These are phyloP conservation scores for Stictonetta naevosa DNA, from an alignment of 2,113 vertebrate species.

Conservation along the genomic window DNA sequence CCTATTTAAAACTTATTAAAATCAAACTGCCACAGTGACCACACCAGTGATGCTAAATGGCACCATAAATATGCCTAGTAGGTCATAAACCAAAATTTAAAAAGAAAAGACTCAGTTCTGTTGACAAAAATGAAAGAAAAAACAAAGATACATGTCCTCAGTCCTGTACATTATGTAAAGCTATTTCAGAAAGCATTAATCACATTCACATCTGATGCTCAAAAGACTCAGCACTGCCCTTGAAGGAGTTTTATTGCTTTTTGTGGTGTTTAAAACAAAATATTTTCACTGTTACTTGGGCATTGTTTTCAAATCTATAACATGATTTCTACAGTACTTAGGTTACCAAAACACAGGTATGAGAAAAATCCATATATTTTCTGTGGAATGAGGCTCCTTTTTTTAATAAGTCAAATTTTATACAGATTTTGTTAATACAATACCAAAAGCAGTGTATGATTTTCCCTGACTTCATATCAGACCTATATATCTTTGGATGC, in stretches of 20 bases:
- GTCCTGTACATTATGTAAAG: not conserved
- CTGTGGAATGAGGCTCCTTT: not conserved
- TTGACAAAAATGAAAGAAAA: not conserved
- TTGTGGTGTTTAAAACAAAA: not conserved
- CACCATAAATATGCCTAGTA: not conserved
- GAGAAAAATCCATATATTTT: not conserved
- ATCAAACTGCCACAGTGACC: not conserved
- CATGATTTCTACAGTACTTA: not conserved
- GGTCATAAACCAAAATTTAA: not conserved
- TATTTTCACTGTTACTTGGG: not conserved
- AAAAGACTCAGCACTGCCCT: not conserved
- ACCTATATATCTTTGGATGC: not conserved
- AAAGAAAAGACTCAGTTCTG: not conserved
- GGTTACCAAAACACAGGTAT: not conserved
- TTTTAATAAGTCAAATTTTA: not conserved
- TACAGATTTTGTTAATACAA: not conserved
- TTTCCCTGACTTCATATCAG: not conserved
- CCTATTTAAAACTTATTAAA: not conserved
- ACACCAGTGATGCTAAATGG: not conserved
- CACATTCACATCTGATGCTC: not conserved
- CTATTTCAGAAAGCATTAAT: slow-evolving; percentile 4
- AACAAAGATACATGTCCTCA: fast-evolving
- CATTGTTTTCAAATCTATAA: not conserved
- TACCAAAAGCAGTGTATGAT: not conserved
- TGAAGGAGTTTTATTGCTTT: not conserved